phyloP scores from a whole-genome alignment of 2,797 vertebrate genomes.

The Carcharodon carcharias region DNA sequence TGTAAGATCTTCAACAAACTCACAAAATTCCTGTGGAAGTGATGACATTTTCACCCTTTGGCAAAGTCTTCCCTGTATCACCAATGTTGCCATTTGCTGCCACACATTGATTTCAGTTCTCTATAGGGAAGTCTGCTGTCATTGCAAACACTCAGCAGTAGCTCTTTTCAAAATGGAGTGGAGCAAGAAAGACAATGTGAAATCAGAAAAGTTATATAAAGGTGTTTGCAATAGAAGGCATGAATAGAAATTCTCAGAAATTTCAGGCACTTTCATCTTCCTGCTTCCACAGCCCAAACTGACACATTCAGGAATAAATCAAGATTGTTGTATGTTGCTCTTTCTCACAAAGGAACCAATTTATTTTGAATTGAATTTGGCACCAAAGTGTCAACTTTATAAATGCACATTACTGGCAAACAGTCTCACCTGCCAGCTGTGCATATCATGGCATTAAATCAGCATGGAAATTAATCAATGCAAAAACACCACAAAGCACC shows the following conservation, averaged over 20 bases:
- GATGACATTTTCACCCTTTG: neutral
- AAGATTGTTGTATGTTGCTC: neutral
- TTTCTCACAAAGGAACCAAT: neutral
- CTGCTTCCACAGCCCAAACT: neutral
- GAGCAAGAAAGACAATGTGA: neutral
- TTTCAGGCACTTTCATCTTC: neutral
- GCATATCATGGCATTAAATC: neutral
- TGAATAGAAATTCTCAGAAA: neutral
- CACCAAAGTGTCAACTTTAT: neutral
- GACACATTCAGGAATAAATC: neutral
- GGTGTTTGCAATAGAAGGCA: neutral
- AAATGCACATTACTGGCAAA: neutral
- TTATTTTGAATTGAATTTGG: constrained; percentile 1
- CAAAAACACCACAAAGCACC: neutral
- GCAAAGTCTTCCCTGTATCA: neutral
- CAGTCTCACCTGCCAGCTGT: neutral
- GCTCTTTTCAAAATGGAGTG: neutral
- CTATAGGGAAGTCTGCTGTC: neutral
- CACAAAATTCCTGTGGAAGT: neutral
- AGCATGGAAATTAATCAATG: neutral
- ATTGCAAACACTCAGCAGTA: neutral
- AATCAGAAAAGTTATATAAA: neutral
- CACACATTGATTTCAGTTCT: neutral
- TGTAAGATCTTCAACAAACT: neutral
- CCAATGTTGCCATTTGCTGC: neutral